phyloP scores from a whole-genome alignment of 2,113 vertebrate species.

The Verasper variegatus region DNA sequence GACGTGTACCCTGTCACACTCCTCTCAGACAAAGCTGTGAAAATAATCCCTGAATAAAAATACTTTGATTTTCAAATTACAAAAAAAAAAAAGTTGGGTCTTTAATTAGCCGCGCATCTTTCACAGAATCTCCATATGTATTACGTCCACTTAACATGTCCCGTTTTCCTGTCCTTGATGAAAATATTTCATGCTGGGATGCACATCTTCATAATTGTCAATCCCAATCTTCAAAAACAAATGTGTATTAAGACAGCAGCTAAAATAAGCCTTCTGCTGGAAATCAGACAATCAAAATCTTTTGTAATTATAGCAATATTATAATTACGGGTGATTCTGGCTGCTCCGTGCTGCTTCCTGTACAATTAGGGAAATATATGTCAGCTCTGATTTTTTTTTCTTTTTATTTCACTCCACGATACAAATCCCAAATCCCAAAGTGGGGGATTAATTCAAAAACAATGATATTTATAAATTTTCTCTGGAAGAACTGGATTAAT shows the following conservation, averaged over 20 bases:
- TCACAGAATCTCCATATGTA: slow-evolving; percentile 44
- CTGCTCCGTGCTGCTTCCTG: slow-evolving; percentile 90
- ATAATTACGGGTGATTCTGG: slow-evolving; percentile 96
- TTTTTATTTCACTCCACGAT: slow-evolving; percentile 89
- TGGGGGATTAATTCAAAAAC: slow-evolving; percentile 89
- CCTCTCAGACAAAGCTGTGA: slow-evolving; percentile 1
- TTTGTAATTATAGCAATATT: slow-evolving; percentile 98
- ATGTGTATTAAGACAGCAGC: slow-evolving; percentile 91
- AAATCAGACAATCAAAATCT: slow-evolving; percentile 98
- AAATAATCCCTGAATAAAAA: slow-evolving; percentile 35
- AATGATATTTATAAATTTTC: slow-evolving; percentile 82
- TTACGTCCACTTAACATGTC: slow-evolving; percentile 68
- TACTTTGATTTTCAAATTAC: slow-evolving; percentile 41
- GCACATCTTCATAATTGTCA: slow-evolving; percentile 95
- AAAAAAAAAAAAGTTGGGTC: slow-evolving; percentile 23
- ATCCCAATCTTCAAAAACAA: slow-evolving; percentile 93
- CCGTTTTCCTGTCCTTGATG: slow-evolving; percentile 75
- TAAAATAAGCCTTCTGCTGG: slow-evolving; percentile 89
- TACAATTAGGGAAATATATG: slow-evolving; percentile 96
- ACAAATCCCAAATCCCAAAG: slow-evolving; percentile 80
- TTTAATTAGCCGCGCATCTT: slow-evolving; percentile 86
- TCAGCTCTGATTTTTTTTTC: slow-evolving; percentile 85
- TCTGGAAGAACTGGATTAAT: slow-evolving; percentile 72
- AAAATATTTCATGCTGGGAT: slow-evolving; percentile 93
- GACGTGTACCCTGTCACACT: slow-evolving; percentile 7